Conservation (phyloP, 2,113 vertebrate species). For the Morone saxatilis region DNA sequence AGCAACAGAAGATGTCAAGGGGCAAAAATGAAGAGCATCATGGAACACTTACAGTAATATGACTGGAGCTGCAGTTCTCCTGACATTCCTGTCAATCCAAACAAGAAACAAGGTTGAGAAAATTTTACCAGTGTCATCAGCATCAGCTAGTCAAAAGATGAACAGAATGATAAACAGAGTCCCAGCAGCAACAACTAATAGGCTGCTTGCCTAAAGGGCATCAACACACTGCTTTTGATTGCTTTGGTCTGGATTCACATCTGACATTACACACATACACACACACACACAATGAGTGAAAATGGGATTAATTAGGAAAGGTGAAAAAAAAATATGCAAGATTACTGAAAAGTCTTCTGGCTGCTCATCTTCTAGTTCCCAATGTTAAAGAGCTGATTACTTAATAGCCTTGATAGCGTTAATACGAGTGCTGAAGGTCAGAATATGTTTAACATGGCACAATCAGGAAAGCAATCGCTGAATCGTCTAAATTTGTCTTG, state of each 20-base stretch:
- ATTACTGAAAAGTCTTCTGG: not conserved
- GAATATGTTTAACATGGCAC: not conserved
- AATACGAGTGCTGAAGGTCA: no score
- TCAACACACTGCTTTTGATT: not conserved
- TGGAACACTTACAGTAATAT: slow-evolving; percentile 40
- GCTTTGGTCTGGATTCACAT: not conserved
- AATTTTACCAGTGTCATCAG: not conserved
- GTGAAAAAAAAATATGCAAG: not conserved
- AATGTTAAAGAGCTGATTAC: not conserved
- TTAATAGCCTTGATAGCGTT: not conserved
- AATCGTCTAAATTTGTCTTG: not conserved
- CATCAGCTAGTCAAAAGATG: not conserved
- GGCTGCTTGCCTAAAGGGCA: not conserved
- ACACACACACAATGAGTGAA: not conserved
- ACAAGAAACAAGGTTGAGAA: slow-evolving; percentile 4
- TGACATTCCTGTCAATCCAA: slow-evolving; percentile 32
- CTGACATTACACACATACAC: not conserved
- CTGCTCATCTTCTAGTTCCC: not conserved
- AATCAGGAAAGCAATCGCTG: not conserved
- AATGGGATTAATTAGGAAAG: not conserved
- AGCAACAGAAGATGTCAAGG: not conserved
- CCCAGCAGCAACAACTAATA: not conserved
- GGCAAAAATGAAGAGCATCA: not conserved
- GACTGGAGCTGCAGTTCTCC: not conserved
- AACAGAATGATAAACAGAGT: not conserved